Evolutionary conservation across 2,797 vertebrate species (phyloP).

Genomic region (Cyprinodon diabolis): DNA sequence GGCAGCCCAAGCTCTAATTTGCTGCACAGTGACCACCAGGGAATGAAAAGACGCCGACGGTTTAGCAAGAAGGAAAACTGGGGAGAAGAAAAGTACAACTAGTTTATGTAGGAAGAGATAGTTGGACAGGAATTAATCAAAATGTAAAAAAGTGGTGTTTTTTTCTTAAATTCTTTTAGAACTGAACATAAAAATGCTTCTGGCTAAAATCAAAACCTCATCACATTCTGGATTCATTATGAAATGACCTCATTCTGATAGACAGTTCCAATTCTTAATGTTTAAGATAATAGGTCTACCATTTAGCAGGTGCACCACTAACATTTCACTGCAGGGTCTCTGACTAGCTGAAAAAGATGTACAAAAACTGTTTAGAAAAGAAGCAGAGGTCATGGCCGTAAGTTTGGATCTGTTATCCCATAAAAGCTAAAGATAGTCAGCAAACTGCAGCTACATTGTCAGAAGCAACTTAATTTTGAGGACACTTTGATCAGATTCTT

Average conservation of each 20-base stretch:
- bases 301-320: not conserved
- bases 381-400: not conserved
- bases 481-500: not conserved
- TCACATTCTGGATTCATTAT: not conserved
- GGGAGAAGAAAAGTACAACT: not conserved
- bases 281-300: not conserved
- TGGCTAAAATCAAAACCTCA: not conserved
- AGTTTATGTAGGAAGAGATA: not conserved
- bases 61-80: constrained; percentile 1
- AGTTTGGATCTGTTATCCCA: not conserved
- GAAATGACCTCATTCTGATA: not conserved
- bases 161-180: not conserved
- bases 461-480: not conserved
- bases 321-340: not conserved
- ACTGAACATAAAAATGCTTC: not conserved
- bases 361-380: not conserved
- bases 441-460: not conserved
- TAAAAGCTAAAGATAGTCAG: not conserved
- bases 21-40: constrained; percentile 46
- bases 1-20: constrained; percentile 65
- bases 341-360: not conserved
- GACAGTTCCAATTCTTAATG: not conserved
- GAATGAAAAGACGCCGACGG: constrained; percentile 45
- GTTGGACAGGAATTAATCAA: not conserved
- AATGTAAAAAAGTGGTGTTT: constrained; percentile 4